Evolutionary conservation across 1,140 invertebrate species (phyloP).

Genomic region (Hyles vespertilio): DNA sequence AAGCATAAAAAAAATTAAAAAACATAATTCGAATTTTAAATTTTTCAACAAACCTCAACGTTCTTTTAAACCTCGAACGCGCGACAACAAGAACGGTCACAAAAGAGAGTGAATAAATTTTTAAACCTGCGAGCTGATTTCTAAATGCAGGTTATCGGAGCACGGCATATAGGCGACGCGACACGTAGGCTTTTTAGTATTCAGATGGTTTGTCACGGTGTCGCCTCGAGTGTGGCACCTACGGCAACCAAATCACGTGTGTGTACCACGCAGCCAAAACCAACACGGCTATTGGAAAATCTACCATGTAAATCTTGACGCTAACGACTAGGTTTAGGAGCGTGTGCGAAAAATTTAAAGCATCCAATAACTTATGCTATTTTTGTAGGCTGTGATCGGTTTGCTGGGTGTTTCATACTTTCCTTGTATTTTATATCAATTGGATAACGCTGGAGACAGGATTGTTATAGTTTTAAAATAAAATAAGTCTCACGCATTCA

Average conservation of each 20-base stretch:
- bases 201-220: conserved; percentile 46
- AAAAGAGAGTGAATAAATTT: conserved; percentile 69
- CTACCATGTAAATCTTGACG: conserved; percentile 72
- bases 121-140: conserved; percentile 52
- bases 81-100: neutral
- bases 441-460: no score
- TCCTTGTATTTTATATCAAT: no score
- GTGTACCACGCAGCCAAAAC: conserved; percentile 73
- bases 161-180: conserved; percentile 65
- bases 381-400: no score
- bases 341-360: conserved; percentile 60
- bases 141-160: conserved; percentile 72
- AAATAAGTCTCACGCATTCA: no score
- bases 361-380: no score
- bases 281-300: conserved; percentile 64
- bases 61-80: no score
- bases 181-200: conserved; percentile 67
- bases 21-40: no score
- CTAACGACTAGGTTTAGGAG: conserved; percentile 65
- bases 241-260: conserved; percentile 66
- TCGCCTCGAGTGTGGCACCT: conserved; percentile 54
- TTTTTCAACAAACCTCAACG: no score
- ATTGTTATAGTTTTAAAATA: no score
- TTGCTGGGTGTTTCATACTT: no score
- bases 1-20: no score